These are phyloP conservation scores for Pseudorhombus dupliciocellatus DNA, from an alignment of 2,113 vertebrate species.

Conservation along the genomic window DNA sequence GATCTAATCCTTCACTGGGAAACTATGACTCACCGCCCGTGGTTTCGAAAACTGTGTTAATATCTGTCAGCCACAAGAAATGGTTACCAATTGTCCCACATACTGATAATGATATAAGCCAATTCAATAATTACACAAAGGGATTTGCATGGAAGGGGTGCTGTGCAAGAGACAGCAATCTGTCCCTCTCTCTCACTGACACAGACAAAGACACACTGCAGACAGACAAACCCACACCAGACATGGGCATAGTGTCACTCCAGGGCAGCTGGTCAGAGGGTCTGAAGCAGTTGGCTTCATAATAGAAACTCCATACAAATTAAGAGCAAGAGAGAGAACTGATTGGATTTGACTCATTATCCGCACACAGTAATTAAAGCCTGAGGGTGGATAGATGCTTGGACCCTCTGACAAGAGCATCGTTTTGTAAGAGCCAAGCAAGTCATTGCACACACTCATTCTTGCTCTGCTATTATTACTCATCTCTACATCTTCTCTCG, in stretches of 20 bases:
- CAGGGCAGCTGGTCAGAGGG: slow-evolving; percentile 70
- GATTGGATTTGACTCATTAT: slow-evolving; percentile 86
- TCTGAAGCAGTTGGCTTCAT: slow-evolving; percentile 69
- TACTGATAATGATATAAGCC: slow-evolving; percentile 36
- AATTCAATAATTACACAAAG: slow-evolving; percentile 47
- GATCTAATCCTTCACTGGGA: slow-evolving; percentile 44
- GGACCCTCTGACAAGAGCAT: slow-evolving; percentile 63
- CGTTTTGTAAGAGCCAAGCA: slow-evolving; percentile 44
- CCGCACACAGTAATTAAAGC: slow-evolving; percentile 82
- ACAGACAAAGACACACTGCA: slow-evolving; percentile 12
- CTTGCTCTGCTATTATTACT: slow-evolving; percentile 6
- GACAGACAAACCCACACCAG: slow-evolving; percentile 10
- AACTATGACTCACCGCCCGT: slow-evolving; percentile 57
- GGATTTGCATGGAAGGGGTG: slow-evolving; percentile 40
- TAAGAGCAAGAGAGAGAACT: slow-evolving; percentile 76
- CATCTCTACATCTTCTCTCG: slow-evolving; percentile 1
- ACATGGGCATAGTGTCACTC: slow-evolving; percentile 59
- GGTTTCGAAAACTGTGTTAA: slow-evolving; percentile 49
- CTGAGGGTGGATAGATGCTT: slow-evolving; percentile 74
- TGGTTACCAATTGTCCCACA: slow-evolving; percentile 34
- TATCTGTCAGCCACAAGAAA: slow-evolving; percentile 37
- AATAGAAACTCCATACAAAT: slow-evolving; percentile 80
- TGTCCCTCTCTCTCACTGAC: background rate
- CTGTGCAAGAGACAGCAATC: slow-evolving; percentile 24
- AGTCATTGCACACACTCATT: slow-evolving; percentile 19